These are phyloP conservation scores for Euphysa ruthae DNA, from an alignment of 30 jellyfish, hydroid and myxozoan species.

Conservation along the genomic window DNA sequence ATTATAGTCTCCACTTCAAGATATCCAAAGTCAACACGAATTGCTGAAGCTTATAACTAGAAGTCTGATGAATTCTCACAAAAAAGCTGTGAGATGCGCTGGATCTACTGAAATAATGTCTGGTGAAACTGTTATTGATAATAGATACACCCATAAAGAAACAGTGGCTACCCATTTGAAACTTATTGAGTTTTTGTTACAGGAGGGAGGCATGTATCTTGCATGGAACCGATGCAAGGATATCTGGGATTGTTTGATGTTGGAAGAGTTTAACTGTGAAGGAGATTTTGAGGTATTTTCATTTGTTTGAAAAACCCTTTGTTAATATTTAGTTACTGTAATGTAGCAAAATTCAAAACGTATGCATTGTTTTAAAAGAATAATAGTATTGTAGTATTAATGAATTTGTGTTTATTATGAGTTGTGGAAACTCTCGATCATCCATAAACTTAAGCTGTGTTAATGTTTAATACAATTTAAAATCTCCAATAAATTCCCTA, in stretches of 20 bases:
- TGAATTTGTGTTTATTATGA: too few relatives aligned
- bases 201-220: constrained; percentile 85
- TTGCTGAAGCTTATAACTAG: constrained; percentile 65
- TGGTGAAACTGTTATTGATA: constrained; percentile 69
- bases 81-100: constrained; percentile 37
- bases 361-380: too few relatives aligned
- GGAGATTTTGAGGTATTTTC: constrained; percentile 87
- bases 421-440: too few relatives aligned
- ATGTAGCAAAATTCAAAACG: too few relatives aligned
- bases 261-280: constrained; percentile 64
- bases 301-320: background rate
- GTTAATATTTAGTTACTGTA: background rate
- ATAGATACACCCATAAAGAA: constrained; percentile 71
- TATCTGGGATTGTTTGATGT: constrained; percentile 92
- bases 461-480: too few relatives aligned
- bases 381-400: too few relatives aligned
- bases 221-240: constrained; percentile 70
- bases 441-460: too few relatives aligned
- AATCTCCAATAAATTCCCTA: too few relatives aligned
- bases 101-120: constrained; percentile 36
- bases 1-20: constrained; percentile 70
- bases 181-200: constrained; percentile 54
- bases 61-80: constrained; percentile 58
- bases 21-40: constrained; percentile 70
- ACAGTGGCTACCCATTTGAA: constrained; percentile 74